Conservation (phyloP, 2,888 invertebrate genomes). For the Panorpa germanica region DNA sequence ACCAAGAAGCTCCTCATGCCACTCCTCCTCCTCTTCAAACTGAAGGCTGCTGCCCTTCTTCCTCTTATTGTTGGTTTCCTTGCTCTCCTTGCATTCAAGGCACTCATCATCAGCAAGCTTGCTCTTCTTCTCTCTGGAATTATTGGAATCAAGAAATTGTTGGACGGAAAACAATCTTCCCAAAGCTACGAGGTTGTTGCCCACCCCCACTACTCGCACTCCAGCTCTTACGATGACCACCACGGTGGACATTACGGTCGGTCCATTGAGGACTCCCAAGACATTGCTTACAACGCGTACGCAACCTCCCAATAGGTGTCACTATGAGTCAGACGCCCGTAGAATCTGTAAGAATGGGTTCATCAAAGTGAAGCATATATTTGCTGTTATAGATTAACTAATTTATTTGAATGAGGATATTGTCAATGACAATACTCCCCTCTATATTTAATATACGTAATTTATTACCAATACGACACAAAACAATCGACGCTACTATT, state of each 20-base stretch:
- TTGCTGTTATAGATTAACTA: too few relatives aligned
- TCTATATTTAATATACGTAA: too few relatives aligned
- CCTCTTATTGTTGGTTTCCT: conserved; percentile 59
- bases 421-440: too few relatives aligned
- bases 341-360: too few relatives aligned
- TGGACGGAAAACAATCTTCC: conserved; percentile 45
- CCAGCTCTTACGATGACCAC: conserved; percentile 29
- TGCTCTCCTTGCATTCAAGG: conserved; percentile 68
- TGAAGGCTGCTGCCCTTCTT: conserved; percentile 61
- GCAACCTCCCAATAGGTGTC: too few relatives aligned
- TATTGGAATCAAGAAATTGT: conserved; percentile 52
- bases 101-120: conserved; percentile 65
- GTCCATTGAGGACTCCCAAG: conserved; percentile 42
- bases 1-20: conserved; percentile 57
- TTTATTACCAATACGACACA: too few relatives aligned
- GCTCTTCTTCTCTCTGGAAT: conserved; percentile 59
- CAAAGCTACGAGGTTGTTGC: conserved; percentile 63
- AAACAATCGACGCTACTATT: too few relatives aligned
- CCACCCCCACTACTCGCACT: conserved; percentile 42
- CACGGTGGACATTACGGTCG: conserved; percentile 44
- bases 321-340: too few relatives aligned
- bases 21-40: conserved; percentile 53
- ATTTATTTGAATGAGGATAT: too few relatives aligned
- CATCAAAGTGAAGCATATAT: too few relatives aligned
- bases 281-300: conserved; percentile 54